Percentiles rank a stretch among this genome's conserved stretches.
Conservation (phyloP, 1,140 invertebrate species). For the Drosophila mayri region DNA sequence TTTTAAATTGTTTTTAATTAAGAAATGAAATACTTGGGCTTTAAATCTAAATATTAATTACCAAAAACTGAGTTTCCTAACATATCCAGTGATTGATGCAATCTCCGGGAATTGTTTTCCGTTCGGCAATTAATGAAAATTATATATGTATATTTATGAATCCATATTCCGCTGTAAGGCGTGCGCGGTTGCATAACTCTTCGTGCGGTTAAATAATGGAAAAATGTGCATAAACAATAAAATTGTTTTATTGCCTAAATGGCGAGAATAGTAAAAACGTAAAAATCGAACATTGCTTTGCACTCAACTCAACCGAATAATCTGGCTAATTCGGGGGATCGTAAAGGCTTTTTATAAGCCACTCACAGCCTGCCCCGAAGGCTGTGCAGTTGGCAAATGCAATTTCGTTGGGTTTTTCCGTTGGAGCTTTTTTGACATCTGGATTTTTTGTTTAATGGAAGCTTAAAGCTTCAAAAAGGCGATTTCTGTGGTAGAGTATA, state of each 20-base stretch:
- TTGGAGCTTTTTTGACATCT: slow-evolving; percentile 20
- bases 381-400: slow-evolving; percentile 40
- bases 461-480: slow-evolving; percentile 33
- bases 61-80: neutral
- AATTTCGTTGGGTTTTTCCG: slow-evolving; percentile 2
- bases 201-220: slow-evolving; percentile 33
- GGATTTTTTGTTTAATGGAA: neutral
- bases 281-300: slow-evolving; percentile 60
- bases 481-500: slow-evolving; percentile 15
- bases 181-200: slow-evolving; percentile 51
- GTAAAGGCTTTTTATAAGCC: slow-evolving; percentile 51
- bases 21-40: neutral
- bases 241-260: slow-evolving; percentile 59
- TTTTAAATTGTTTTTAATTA: neutral
- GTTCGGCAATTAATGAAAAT: slow-evolving; percentile 24
- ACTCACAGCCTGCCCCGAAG: slow-evolving; percentile 8
- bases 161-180: slow-evolving; percentile 13
- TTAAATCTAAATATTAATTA: neutral
- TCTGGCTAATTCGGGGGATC: slow-evolving; percentile 49
- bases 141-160: slow-evolving; percentile 14
- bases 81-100: neutral
- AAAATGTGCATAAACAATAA: slow-evolving; percentile 59
- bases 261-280: slow-evolving; percentile 54
- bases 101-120: slow-evolving; percentile 18
- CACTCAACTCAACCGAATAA: slow-evolving; percentile 74